These are phyloP conservation scores for Kradibia gibbosae DNA, from an alignment of 1,140 invertebrate species.

Conservation along the genomic window DNA sequence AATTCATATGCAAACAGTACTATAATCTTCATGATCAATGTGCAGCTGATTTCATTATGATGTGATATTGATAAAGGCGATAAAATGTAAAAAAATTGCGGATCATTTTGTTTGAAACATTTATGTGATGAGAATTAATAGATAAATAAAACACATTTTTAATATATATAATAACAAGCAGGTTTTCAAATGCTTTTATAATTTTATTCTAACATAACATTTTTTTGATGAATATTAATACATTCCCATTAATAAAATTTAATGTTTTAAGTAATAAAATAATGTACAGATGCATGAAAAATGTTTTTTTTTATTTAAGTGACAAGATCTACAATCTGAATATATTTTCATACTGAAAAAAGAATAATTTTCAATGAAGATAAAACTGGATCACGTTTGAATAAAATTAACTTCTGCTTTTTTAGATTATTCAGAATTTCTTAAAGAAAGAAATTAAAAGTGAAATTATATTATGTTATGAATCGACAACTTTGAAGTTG, in stretches of 20 bases:
- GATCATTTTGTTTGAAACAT: too few relatives aligned
- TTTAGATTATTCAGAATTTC: neutral
- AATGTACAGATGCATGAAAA: neutral
- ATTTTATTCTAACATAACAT: too few relatives aligned
- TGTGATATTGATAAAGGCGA: neutral
- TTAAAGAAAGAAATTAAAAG: slow-evolving; percentile 4
- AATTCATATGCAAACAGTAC: neutral
- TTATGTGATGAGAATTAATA: too few relatives aligned
- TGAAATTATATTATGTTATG: neutral
- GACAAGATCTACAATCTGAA: neutral
- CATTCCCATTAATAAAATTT: too few relatives aligned
- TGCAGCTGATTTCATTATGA: neutral
- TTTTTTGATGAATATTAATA: too few relatives aligned
- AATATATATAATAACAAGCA: too few relatives aligned
- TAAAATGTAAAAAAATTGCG: neutral
- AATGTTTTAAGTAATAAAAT: neutral
- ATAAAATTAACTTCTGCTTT: slow-evolving; percentile 1
- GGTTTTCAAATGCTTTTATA: too few relatives aligned
- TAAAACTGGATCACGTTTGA: neutral
- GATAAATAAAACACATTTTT: too few relatives aligned
- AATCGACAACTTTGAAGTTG: neutral
- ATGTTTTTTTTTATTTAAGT: neutral
- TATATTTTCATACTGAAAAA: neutral
- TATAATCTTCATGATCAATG: neutral
- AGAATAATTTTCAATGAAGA: neutral